These are phyloP conservation scores for Ictidomys tridecemlineatus DNA, from an alignment of 2,113 vertebrate genomes.

Conservation along the genomic window DNA sequence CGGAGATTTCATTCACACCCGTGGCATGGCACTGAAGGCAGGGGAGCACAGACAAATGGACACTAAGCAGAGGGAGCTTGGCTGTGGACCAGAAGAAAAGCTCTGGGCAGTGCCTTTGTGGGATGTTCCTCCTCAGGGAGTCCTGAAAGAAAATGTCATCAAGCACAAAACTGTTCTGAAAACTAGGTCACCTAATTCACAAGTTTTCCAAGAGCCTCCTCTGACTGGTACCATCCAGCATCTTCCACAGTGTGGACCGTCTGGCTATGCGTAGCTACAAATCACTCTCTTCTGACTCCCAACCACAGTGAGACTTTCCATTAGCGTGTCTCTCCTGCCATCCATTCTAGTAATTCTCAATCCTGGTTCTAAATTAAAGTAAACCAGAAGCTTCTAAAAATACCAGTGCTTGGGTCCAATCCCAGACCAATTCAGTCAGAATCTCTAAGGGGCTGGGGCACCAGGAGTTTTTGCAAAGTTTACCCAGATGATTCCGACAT, in stretches of 20 bases:
- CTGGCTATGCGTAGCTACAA: too few species aligned
- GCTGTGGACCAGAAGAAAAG: neutral
- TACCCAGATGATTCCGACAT: neutral
- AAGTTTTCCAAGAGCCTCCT: neutral
- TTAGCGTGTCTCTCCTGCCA: neutral
- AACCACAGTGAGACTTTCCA: neutral
- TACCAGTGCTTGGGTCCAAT: neutral
- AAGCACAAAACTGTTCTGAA: neutral
- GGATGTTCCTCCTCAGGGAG: neutral
- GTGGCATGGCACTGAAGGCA: neutral
- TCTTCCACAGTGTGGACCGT: neutral
- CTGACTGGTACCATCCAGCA: neutral
- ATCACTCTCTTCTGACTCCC: neutral
- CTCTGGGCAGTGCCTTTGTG: accelerated
- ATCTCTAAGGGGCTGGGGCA: neutral
- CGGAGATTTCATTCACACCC: neutral
- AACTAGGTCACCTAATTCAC: neutral
- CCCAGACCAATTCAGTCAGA: neutral
- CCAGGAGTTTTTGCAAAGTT: neutral
- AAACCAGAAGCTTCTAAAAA: constrained; percentile 39
- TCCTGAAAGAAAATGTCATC: neutral
- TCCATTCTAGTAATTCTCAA: neutral
- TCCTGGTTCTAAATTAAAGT: neutral
- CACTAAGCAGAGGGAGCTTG: too few species aligned
- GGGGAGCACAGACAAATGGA: too few species aligned